phyloP scores from a whole-genome alignment of 2,888 invertebrate species.

The Chirona hameri region DNA sequence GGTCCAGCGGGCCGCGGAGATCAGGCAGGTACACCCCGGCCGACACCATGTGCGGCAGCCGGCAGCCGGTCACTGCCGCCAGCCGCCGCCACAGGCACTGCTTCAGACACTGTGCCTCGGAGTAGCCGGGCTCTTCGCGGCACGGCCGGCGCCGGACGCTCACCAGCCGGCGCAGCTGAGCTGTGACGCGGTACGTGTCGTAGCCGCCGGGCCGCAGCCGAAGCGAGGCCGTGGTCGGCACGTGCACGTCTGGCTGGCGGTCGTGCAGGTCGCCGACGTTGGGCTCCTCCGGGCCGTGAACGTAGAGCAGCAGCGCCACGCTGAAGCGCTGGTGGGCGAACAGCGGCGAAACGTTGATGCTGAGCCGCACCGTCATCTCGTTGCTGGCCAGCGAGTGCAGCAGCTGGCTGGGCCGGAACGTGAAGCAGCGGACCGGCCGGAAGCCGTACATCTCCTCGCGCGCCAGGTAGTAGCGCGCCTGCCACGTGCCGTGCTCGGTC shows the following conservation, averaged over 20 bases:
- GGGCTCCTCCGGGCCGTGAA: neutral
- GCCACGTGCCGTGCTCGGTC: neutral
- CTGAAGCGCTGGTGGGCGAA: neutral
- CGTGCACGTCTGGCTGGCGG: neutral
- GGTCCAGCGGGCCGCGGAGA: neutral
- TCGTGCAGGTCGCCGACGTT: neutral
- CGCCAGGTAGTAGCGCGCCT: neutral
- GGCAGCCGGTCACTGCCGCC: neutral
- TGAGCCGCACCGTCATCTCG: neutral
- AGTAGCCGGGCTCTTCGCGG: neutral
- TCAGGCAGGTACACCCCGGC: slow-evolving; percentile 22
- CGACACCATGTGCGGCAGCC: neutral
- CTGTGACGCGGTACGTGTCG: neutral
- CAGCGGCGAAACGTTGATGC: neutral
- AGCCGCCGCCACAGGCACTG: slow-evolving; percentile 5
- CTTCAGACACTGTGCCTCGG: neutral
- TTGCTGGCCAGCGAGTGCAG: neutral
- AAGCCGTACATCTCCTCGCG: neutral
- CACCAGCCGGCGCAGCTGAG: neutral
- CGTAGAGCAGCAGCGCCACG: neutral
- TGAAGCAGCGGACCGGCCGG: neutral
- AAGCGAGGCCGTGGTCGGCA: neutral
- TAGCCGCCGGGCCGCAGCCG: neutral
- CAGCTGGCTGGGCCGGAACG: neutral
- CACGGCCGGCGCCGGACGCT: neutral